Evolutionary conservation across 2,888 invertebrate species (phyloP).

Genomic region (Leuctra nigra): DNA sequence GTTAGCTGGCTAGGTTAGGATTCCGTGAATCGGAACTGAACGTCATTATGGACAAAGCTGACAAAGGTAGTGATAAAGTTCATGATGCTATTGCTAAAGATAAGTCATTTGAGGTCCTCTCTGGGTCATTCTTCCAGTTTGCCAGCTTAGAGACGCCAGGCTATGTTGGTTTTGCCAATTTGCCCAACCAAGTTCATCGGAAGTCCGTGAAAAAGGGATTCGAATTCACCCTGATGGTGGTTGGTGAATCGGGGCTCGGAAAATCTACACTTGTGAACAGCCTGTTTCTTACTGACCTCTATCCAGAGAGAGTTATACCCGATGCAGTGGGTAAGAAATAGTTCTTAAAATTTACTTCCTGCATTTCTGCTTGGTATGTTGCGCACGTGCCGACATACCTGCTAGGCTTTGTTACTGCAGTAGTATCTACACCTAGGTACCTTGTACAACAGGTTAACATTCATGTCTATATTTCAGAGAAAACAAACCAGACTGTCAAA

Average conservation of each 20-base stretch:
- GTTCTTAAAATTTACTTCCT: too few relatives aligned
- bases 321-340: conserved; percentile 78
- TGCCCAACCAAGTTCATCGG: conserved; percentile 94
- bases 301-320: conserved; percentile 85
- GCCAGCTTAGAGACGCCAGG: conserved; percentile 78
- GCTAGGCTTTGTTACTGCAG: too few relatives aligned
- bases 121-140: conserved; percentile 52
- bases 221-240: conserved; percentile 96
- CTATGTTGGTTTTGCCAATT: conserved; percentile 89
- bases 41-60: background rate
- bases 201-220: conserved; percentile 98
- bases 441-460: background rate
- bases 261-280: conserved; percentile 96
- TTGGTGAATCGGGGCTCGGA: conserved; percentile 84
- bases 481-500: conserved; percentile 87
- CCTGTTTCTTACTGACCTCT: conserved; percentile 88
- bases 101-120: conserved; percentile 1
- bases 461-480: conserved; percentile 51
- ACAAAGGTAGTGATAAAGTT: background rate
- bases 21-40: background rate
- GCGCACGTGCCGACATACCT: too few relatives aligned
- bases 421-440: background rate
- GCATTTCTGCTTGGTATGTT: too few relatives aligned
- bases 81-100: background rate
- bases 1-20: conserved; percentile 17